Evolutionary conservation across 2,797 vertebrate genomes (phyloP), one percentile per base, ranked within the genome.

Genomic region (Gallirallus australis): DNA sequence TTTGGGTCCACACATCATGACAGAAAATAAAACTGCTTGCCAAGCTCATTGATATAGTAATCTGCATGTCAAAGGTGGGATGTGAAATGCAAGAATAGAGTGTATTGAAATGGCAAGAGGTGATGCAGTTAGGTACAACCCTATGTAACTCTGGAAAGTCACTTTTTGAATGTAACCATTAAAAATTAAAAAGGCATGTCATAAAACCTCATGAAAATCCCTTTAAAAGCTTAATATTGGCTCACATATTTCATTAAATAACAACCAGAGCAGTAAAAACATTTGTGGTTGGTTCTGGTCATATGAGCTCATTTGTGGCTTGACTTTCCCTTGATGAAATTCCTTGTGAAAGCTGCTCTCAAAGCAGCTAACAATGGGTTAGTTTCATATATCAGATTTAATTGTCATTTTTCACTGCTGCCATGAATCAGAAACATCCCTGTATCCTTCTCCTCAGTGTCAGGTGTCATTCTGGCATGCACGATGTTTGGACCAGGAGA

Each of bases 261-360:
- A 30, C 50, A 78, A n/a, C n/a, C 54, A 82, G 42, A 83, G 37
- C 47, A 83, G 35, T 76, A 81, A 96, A 91, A 91, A 2, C 47
- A 7, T 64, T 90, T 97, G 89, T 31, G 91, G 91, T 72, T 94
- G 3, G 4, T 56, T 91, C 69, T 84, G 47, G 66, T 91, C 47
- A 30, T 59, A 59, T 15, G 66, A 94, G 25, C 35, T 93, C 42
- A 25, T 91, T 90, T 90, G 89, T 88, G 89, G 70, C 59, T 95
- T 93, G 66, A 94, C 25, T 82, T 86, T 94, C 65, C 76, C 65
- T 35, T 76, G 37, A 85, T 77, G 63, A 81, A 96, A 92, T 77
- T 89, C 24, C 59, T 88, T 70, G 42, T 2, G 4, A 93, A 59
- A 87, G 15, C 47, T 83, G 27, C 50, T 82, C 48, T 94, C 57